Base-by-base conservation (phyloP, 2,797 vertebrate species). In the Salmo trutta region DNA sequence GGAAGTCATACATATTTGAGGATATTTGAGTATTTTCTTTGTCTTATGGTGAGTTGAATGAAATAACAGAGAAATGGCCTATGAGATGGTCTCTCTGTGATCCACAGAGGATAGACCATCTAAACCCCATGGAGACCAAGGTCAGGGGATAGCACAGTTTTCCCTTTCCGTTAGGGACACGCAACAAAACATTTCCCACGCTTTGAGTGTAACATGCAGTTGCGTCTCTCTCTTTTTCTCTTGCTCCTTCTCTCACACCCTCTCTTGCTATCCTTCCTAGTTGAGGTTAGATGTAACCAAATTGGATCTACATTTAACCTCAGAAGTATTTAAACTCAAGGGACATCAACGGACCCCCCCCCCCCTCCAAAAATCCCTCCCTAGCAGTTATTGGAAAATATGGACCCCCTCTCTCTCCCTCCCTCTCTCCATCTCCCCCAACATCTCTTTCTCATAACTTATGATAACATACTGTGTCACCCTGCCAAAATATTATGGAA, bases 101-200 rank as follows among this genome's bases (percentile, higher is more conserved):
- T 85, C 81, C 77, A 77, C 82, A 75, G 75, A 80, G 85, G 81
- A 85, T 81, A 47, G 81, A 88, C 86, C 85, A 88, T 90, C 87
- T 84, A 88, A 91, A 90, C 86, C 85, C 83, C 19, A 52, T 74
- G 74, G 88, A 90, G 82, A 83, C 29, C 54, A 71, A 73, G 92
- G 89, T 92, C 88, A 91, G 73, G 65, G 86, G 81, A 91, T 87
- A 89, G 86, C 88, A 83, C 80, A 84, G 82, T 90, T 86, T 88
- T 90, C 76, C 84, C 71, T 86, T 91, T 81, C 80, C 93, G 88
- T 92, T 73, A 56, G 93, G 92, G 93, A 93, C 82, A 65, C 66
- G 66, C 78, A 77, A 71, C 69, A 73, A 85, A 79, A 89, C 81
- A 76, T 87, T 74, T 94, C 94, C 93, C 94, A 94, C 92, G 93